phyloP scores from a whole-genome alignment of 2,797 vertebrate genomes.

The Atherinosoma microstoma region DNA sequence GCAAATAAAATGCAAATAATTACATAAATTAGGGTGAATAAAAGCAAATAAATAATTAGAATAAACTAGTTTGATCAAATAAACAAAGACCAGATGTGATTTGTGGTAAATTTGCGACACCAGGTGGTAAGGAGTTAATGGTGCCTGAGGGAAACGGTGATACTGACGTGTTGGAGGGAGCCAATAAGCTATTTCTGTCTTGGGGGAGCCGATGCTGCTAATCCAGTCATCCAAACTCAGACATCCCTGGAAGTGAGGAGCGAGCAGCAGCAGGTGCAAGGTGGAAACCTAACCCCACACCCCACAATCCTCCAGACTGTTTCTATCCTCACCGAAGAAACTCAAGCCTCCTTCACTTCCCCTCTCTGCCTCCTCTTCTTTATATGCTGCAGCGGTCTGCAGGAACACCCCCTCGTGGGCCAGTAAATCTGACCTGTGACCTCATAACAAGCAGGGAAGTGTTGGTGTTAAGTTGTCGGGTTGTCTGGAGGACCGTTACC shows the following conservation, averaged over 20 bases:
- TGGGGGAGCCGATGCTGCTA: not conserved
- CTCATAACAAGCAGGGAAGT: slow-evolving; percentile 47
- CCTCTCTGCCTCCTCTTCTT: slow-evolving; percentile 11
- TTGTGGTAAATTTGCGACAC: too few relatives aligned
- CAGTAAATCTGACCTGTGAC: slow-evolving; percentile 55
- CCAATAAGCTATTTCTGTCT: not conserved
- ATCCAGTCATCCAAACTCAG: not conserved
- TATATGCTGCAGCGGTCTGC: slow-evolving; percentile 12
- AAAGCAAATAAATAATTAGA: too few relatives aligned
- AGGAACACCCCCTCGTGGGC: not conserved
- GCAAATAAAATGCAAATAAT: too few relatives aligned
- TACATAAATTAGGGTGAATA: too few relatives aligned
- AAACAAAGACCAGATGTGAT: too few relatives aligned
- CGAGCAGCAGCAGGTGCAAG: not conserved
- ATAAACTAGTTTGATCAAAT: too few relatives aligned
- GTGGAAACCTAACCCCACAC: too few relatives aligned
- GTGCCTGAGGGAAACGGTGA: not conserved
- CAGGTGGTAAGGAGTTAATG: too few relatives aligned
- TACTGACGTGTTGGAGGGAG: not conserved
- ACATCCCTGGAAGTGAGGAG: too few relatives aligned
- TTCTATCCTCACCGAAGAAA: not conserved
- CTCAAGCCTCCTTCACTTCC: not conserved
- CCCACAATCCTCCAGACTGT: slow-evolving; percentile 3
- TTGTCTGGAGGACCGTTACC: slow-evolving; percentile 26
- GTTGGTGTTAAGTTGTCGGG: slow-evolving; percentile 36